Evolutionary conservation across 2,113 vertebrate genomes (phyloP).

Genomic region (Channa argus): DNA sequence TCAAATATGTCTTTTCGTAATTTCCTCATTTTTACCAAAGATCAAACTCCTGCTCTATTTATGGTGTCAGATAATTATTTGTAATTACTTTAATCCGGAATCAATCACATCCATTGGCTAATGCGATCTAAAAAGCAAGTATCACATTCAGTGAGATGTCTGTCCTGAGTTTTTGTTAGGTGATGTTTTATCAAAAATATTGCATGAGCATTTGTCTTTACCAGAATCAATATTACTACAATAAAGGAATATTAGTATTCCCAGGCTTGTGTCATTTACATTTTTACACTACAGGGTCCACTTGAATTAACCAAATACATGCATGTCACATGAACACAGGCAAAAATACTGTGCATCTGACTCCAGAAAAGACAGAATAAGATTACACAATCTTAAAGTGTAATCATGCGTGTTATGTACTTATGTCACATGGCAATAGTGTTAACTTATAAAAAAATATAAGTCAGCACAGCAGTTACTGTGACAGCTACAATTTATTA

Average conservation of each 20-base stretch:
- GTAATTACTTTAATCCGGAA: constrained; percentile 2
- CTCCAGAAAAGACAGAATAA: too few species aligned
- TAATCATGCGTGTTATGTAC: too few species aligned
- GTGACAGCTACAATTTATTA: too few species aligned
- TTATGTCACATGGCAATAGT: too few species aligned
- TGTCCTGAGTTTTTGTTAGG: constrained; percentile 39
- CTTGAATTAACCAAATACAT: too few species aligned
- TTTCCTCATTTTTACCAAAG: constrained; percentile 73
- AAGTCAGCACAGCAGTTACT: too few species aligned
- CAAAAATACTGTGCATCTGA: too few species aligned
- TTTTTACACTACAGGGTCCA: not conserved
- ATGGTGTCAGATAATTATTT: constrained; percentile 13
- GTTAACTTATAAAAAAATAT: too few species aligned
- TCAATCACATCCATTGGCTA: constrained; percentile 1
- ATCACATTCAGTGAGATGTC: constrained; percentile 26
- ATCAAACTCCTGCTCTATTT: constrained; percentile 37
- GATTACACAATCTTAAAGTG: too few species aligned
- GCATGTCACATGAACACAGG: too few species aligned
- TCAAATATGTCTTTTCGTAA: constrained; percentile 4
- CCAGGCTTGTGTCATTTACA: constrained; percentile 12
- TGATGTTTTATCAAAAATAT: constrained; percentile 50
- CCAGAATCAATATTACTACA: constrained; percentile 57
- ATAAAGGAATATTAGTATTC: constrained; percentile 46
- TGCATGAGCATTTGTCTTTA: constrained; percentile 73
- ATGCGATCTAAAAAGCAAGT: constrained; percentile 11